These are phyloP conservation scores for Apomyelois bistriatella DNA, from an alignment of 2,888 invertebrate species.

Conservation along the genomic window DNA sequence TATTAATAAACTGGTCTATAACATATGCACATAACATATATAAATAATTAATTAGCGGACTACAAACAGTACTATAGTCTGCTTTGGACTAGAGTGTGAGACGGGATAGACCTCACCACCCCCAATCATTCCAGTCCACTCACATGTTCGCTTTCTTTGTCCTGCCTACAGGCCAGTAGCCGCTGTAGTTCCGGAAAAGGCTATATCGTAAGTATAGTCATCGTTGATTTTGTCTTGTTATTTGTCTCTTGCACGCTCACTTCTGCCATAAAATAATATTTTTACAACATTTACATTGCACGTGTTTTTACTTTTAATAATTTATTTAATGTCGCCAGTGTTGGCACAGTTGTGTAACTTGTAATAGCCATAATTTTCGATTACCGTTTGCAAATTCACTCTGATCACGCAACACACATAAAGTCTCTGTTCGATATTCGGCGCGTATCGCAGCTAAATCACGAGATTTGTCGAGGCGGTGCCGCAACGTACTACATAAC, in stretches of 20 bases:
- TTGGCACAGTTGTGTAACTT: constrained; percentile 29
- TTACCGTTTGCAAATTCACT: constrained; percentile 71
- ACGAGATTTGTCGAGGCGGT: constrained; percentile 76
- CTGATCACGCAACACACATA: constrained; percentile 73
- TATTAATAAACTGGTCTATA: too few relatives aligned
- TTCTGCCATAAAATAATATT: constrained; percentile 14
- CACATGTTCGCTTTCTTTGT: constrained; percentile 79
- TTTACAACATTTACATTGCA: constrained; percentile 14
- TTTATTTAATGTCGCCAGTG: constrained; percentile 15
- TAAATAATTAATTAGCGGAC: constrained; percentile 10
- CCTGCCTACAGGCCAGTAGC: constrained; percentile 90
- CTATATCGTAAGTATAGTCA: constrained; percentile 92
- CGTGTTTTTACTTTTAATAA: constrained; percentile 11
- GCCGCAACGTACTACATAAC: constrained; percentile 70
- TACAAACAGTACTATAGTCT: constrained; percentile 24
- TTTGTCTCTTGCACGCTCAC: constrained; percentile 35
- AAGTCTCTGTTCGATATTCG: constrained; percentile 70
- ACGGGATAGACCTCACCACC: constrained; percentile 57
- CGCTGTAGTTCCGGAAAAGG: constrained; percentile 96
- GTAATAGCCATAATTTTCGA: constrained; percentile 67
- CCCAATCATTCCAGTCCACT: constrained; percentile 70
- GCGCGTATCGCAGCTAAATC: constrained; percentile 76
- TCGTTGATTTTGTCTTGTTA: constrained; percentile 62
- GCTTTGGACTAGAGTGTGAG: constrained; percentile 48
- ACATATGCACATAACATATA: too few relatives aligned